Base-by-base conservation (phyloP, 1,140 invertebrate species). In the Brevipalpus yothersi region DNA sequence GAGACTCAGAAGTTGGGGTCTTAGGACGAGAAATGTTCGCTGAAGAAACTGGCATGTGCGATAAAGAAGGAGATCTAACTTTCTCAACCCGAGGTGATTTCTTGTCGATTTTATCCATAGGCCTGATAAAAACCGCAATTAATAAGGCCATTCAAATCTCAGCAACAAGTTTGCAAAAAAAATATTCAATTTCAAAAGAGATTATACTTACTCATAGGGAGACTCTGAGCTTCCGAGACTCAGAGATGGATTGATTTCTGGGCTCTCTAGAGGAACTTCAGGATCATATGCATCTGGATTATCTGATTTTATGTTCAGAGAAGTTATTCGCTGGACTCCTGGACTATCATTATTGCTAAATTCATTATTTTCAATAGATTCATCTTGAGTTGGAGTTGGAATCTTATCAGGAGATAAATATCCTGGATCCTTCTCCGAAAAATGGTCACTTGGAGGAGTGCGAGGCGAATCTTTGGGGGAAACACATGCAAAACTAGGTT, bases 221-320 rank as follows among this genome's bases (percentile, higher is more conserved):
- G 53, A 31, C 39, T 21, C 15, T 11, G 53, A 13, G 9, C 15
- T 55, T 40, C 39, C 40, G 39, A 21, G 15, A 15, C 39, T 10
- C 2, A 40, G 8, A 11, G 12, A 39, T 39, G 23, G 23, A n/a
- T 55, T 31, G 3, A 39, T 31, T 21, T 41, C 40, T 15, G 61
- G 61, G 56, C 61, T 62, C 51, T 60, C 61, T 19, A 63, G 19
- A n/a, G 62, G 62, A 41, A 54, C 56, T 51, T 64, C 62, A 84
- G 74, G 63, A 84, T 82, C 62, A 47, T 63, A 63, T 31, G 61
- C 39, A 58, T 63, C 59, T n/a, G 58, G 21, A 53, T 40, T n/a
- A 43, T 17, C 8, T 12, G 49, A 51, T 15, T 21, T 21, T 41
- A 21, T 51, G 17, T 47, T 51, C 45, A 59, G 31, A 7, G 31